Percentiles rank a stretch among this genome's conserved stretches.
These are phyloP conservation scores for Atethmia centrago DNA, from an alignment of 2,888 invertebrate species.

Conservation along the genomic window DNA sequence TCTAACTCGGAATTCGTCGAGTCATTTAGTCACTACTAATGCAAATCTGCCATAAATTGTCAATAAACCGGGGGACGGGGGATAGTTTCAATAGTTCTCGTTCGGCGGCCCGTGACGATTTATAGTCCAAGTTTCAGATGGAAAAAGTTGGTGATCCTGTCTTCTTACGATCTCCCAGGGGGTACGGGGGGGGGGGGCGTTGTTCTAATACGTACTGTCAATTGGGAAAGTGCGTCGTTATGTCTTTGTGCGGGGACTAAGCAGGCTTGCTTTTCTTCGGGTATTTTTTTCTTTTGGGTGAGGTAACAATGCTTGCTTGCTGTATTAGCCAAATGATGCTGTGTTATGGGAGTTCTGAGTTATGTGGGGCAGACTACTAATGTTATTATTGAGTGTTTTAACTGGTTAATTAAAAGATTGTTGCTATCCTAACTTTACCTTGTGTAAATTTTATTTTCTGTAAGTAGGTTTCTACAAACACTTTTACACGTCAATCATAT, in stretches of 20 bases:
- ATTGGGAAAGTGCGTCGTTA: conserved; percentile 72
- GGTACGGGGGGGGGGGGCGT: conserved; percentile 53
- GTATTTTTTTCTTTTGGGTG: conserved; percentile 4
- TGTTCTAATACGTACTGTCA: conserved; percentile 72
- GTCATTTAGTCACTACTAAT: conserved; percentile 82
- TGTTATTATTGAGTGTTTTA: neutral
- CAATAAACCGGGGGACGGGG: conserved; percentile 77
- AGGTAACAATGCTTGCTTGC: conserved; percentile 19
- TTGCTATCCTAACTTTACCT: no score
- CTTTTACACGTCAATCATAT: no score
- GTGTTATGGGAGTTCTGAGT: neutral
- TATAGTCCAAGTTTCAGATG: conserved; percentile 88
- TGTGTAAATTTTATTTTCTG: no score
- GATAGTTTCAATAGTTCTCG: conserved; percentile 74
- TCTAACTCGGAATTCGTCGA: conserved; percentile 69
- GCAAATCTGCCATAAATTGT: conserved; percentile 88
- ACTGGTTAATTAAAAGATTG: neutral
- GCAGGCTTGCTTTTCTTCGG: conserved; percentile 35
- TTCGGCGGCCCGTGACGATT: conserved; percentile 84
- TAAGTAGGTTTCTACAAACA: no score
- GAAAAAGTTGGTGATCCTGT: conserved; percentile 88
- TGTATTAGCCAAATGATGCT: conserved; percentile 26
- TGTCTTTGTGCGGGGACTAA: conserved; percentile 40
- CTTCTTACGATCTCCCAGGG: conserved; percentile 71
- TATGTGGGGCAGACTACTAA: neutral